Base-by-base conservation (phyloP, 2,797 vertebrate genomes). In the Phylloscopus collybita region DNA sequence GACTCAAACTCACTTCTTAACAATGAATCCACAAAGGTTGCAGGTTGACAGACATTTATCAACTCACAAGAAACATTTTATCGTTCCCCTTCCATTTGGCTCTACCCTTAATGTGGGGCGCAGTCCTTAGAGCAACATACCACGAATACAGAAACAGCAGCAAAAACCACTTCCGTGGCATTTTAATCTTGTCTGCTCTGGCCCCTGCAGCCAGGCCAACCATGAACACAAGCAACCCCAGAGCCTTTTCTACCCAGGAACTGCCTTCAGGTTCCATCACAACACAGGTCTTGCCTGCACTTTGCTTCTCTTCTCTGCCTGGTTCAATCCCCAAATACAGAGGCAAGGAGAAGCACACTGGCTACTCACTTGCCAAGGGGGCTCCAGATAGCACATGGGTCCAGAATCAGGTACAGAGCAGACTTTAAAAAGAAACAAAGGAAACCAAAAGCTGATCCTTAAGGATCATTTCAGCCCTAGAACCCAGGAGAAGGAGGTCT, bases 131-230 rank as follows among this genome's bases (percentile, higher is more conserved):
- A 50, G 14, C 5, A 4, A 38, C 2, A 18, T 4, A 15, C 27
- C 44, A 36, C 36, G 56, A 59, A 79, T 2, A 11, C 44, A 70
- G 30, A 73, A 36, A 51, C 2, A 5, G 16, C 65, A 50, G n/a
- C 50, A 64, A 79, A 78, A 56, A 2, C 2, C 17, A 21, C 5
- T 44, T 30, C 62, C 6, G 16, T 0, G 1, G 11, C 51, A 53
- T 36, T 78, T 81, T n/a, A 50, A 17, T 38, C 47, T 57, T 44
- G 17, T 62, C 19, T 53, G 49, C 5, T 47, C 62, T 45, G 53
- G 30, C 27, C 65, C 38, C 27, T 15, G 13, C 59, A 67, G 54
- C 15, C 49, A 71, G 50, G 42, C 36, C 23, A 56, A 5, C 27
- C 42, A n/a, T 3, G 38, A 71, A 21, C 22, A 67, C 5, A 45